Evolutionary conservation across 2,113 vertebrate genomes (phyloP).

Genomic region (Callipepla californica): DNA sequence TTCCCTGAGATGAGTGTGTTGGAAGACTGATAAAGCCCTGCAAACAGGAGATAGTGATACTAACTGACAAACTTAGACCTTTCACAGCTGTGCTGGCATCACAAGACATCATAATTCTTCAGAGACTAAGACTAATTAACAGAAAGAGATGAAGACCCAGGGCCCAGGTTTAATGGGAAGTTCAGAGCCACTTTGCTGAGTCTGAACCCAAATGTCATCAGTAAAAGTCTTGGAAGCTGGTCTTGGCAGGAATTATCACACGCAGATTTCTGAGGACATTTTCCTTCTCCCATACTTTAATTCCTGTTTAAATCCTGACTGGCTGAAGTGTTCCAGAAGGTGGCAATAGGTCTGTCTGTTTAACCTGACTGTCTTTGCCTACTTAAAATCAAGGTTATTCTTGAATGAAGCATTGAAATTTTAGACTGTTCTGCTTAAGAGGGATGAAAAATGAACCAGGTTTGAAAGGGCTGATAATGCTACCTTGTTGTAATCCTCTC

Average conservation of each 20-base stretch:
- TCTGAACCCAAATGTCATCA: slow-evolving; percentile 43
- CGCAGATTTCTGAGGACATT: not conserved
- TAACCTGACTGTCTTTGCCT: not conserved
- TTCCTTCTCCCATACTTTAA: not conserved
- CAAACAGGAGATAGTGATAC: slow-evolving; percentile 56
- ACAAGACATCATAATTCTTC: slow-evolving; percentile 59
- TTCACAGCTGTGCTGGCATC: slow-evolving; percentile 58
- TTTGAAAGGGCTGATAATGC: not conserved
- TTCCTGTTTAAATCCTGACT: not conserved
- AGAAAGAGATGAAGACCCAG: slow-evolving; percentile 61
- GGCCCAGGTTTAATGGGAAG: slow-evolving; percentile 51
- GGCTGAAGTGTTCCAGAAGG: not conserved
- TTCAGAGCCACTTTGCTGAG: slow-evolving; percentile 30
- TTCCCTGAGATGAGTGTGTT: slow-evolving; percentile 49
- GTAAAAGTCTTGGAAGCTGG: slow-evolving; percentile 31
- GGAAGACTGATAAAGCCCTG: slow-evolving; percentile 65
- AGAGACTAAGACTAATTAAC: slow-evolving; percentile 67
- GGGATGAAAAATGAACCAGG: not conserved
- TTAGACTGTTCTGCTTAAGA: not conserved
- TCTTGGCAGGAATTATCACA: slow-evolving; percentile 15
- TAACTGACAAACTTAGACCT: slow-evolving; percentile 71
- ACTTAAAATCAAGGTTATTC: not conserved
- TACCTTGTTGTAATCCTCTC: not conserved
- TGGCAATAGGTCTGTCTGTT: not conserved
- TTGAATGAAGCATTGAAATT: not conserved